Percentiles rank a stretch among this genome's conserved stretches.
These are phyloP conservation scores for Ictalurus punctatus DNA, from an alignment of 2,113 vertebrate genomes.

Conservation along the genomic window DNA sequence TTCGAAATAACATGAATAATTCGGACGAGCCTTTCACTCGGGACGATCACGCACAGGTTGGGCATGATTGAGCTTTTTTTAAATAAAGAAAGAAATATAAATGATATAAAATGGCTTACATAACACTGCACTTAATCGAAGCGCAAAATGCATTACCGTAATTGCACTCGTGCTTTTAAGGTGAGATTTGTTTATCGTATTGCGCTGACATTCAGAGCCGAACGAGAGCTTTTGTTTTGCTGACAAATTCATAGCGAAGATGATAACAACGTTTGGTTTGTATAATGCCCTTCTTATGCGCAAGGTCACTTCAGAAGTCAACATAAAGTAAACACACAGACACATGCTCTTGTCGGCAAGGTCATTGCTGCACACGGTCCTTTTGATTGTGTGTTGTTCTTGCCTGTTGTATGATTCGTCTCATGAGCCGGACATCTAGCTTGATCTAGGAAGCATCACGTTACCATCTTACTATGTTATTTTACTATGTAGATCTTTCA, in stretches of 20 bases:
- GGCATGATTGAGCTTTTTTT: not conserved
- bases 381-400: not conserved
- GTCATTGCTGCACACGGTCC: not conserved
- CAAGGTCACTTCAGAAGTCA: not conserved
- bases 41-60: not conserved
- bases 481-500: not conserved
- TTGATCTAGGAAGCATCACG: not conserved
- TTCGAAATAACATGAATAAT: not conserved
- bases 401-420: not conserved
- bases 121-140: not conserved
- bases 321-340: not conserved
- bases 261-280: not conserved
- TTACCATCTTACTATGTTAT: not conserved
- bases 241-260: not conserved
- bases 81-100: too few relatives aligned
- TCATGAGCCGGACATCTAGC: not conserved
- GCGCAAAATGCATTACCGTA: not conserved
- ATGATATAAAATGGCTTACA: not conserved
- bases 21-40: not conserved
- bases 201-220: not conserved
- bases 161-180: not conserved
- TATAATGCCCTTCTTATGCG: not conserved
- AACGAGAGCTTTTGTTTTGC: not conserved
- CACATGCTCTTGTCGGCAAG: not conserved
- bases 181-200: not conserved